Percentiles rank a stretch among this genome's conserved stretches.
phyloP scores from a whole-genome alignment of 2,797 vertebrate genomes.

The Danio jaintianensis region DNA sequence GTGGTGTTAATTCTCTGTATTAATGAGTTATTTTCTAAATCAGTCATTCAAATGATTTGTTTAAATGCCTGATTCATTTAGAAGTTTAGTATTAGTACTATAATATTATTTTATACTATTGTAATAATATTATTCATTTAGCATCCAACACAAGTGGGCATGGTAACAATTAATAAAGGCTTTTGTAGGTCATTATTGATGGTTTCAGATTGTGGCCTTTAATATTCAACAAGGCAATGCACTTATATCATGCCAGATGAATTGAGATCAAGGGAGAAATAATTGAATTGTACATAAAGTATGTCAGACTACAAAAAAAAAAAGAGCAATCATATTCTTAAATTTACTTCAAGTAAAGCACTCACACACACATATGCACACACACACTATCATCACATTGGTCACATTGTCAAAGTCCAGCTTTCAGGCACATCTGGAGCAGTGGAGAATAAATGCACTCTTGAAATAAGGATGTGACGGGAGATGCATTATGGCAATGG shows the following conservation, averaged over 20 bases:
- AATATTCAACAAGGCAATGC: background rate
- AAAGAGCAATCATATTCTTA: background rate
- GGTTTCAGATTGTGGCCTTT: slow-evolving; percentile 1
- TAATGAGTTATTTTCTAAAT: too few species aligned
- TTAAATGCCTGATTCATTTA: too few species aligned
- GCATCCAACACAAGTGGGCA: background rate
- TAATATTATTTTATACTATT: background rate
- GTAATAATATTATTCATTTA: slow-evolving; percentile 5
- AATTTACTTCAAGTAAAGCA: background rate
- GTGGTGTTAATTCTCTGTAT: too few species aligned
- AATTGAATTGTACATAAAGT: slow-evolving; percentile 8
- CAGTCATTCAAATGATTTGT: too few species aligned
- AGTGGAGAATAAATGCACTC: slow-evolving; percentile 1
- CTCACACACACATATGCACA: background rate
- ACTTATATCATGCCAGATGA: slow-evolving; percentile 13
- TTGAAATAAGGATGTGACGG: slow-evolving; percentile 36
- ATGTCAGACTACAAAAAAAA: background rate
- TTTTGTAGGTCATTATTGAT: slow-evolving; percentile 28
- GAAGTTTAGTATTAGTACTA: too few species aligned
- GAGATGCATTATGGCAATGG: slow-evolving; percentile 40
- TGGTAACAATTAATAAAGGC: slow-evolving; percentile 1
- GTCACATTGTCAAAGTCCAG: slow-evolving; percentile 5
- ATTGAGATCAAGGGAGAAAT: slow-evolving; percentile 23
- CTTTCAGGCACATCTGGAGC: background rate
- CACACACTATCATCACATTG: background rate